These are phyloP conservation scores for Spodoptera frugiperda DNA, from an alignment of 1,140 invertebrate species.

Conservation along the genomic window DNA sequence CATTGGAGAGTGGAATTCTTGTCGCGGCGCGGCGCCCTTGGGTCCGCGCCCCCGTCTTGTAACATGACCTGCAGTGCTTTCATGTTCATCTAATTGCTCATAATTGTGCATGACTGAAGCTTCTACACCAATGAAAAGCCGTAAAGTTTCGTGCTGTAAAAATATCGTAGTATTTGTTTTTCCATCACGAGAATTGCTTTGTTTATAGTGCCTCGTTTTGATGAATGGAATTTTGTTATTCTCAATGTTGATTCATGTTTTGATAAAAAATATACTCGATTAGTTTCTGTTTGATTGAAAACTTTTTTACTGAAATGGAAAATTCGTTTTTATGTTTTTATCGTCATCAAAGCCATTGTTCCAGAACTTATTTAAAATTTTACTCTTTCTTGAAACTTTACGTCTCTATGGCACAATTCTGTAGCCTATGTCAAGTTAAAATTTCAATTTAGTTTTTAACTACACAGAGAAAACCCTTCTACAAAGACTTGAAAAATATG, in stretches of 20 bases:
- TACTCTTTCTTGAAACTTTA: neutral
- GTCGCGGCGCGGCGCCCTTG: constrained; percentile 19
- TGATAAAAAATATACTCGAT: constrained; percentile 27
- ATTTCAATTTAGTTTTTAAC: constrained; percentile 20
- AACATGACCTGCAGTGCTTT: constrained; percentile 24
- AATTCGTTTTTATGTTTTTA: neutral
- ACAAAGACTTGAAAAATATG: constrained; percentile 37
- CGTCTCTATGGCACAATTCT: neutral
- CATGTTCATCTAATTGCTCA: constrained; percentile 30
- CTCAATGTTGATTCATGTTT: constrained; percentile 22
- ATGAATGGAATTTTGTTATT: constrained; percentile 26
- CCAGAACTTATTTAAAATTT: neutral
- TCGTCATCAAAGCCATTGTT: no score
- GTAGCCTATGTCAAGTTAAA: constrained; percentile 16
- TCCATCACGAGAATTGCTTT: constrained; percentile 4
- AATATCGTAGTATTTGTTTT: constrained; percentile 13
- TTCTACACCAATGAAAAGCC: constrained; percentile 13
- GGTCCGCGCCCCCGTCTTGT: constrained; percentile 11
- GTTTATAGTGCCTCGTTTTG: constrained; percentile 28
- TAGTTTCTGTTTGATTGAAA: constrained; percentile 28
- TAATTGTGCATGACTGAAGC: constrained; percentile 32
- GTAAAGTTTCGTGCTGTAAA: constrained; percentile 20
- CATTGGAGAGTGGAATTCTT: neutral
- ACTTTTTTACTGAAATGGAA: neutral
- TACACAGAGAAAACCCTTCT: constrained; percentile 21